Base-by-base conservation (phyloP, 2,797 vertebrate species). In the Gymnocypris eckloni region DNA sequence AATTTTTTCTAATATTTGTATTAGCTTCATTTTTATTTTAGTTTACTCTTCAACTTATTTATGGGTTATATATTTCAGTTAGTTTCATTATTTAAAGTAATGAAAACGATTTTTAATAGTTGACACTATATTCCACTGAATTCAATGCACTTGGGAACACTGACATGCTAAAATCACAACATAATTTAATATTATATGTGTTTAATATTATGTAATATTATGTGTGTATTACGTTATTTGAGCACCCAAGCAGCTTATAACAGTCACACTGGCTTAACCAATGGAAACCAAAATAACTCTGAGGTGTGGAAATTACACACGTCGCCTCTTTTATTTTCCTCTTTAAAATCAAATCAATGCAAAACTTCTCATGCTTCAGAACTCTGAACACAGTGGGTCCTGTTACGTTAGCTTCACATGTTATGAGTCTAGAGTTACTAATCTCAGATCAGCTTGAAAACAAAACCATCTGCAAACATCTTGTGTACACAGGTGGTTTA, bases 371-470 rank as follows among this genome's bases (percentile, higher is more conserved):
- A 84, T 33, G 72, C 50, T 72, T 37, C 22, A 77, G 61, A 45
- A 50, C 33, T 72, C n/a, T 77, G 48, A 76, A 81, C 69, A 69
- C 66, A 78, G 20, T 45, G 78, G 73, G 67, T 84, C 50, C 15
- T 6, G 8, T 69, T 86, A 79, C 75, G 10, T 45, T 18, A 25
- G 15, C 48, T 61, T 76, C 69, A 81, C 22, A 45, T n/a, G 20
- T 25, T 56, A 8, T 41, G 50, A 54, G 48, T 25, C 20, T 70
- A 71, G 33, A 71, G 33, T 52, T 16, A 56, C 7, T 25, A 54
- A 41, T 39, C 28, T 71, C 37, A 82, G 67, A 71, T 71, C 33
- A 71, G 22, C 15, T 5, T 33, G 20, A 66, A 61, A 25, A 81
- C 43, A 69, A 39, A 39, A 45, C 18, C 54, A 43, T 25, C n/a